Conservation (phyloP, 2,113 vertebrate genomes). For the Aphyosemion australe region DNA sequence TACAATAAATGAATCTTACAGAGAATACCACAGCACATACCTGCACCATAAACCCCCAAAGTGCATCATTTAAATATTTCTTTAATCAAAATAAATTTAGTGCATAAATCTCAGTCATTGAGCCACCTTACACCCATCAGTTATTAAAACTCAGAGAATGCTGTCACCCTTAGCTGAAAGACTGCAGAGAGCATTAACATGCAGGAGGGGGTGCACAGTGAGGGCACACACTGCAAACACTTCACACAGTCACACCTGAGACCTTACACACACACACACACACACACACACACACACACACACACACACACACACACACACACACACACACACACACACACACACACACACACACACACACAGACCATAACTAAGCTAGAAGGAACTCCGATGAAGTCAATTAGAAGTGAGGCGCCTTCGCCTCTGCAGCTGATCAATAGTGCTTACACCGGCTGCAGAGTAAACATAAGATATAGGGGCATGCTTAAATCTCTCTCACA, state of each 20-base stretch:
- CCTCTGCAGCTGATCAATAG: constrained; percentile 68
- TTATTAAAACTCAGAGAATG: constrained; percentile 20
- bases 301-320: constrained; percentile 25
- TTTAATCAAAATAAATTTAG: no score
- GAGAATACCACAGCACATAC: constrained; percentile 16
- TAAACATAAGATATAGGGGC: constrained; percentile 60
- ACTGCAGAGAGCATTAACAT: constrained; percentile 46
- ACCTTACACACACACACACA: constrained; percentile 12
- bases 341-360: constrained; percentile 17
- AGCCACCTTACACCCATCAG: background rate
- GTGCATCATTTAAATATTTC: no score
- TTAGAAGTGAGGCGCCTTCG: constrained; percentile 48
- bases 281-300: constrained; percentile 25
- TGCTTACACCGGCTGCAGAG: constrained; percentile 57
- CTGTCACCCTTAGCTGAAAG: constrained; percentile 23
- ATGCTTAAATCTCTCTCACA: constrained; percentile 12
- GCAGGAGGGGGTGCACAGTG: constrained; percentile 25
- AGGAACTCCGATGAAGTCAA: constrained; percentile 55
- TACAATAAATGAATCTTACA: constrained; percentile 16
- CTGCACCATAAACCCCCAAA: background rate
- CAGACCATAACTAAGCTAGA: constrained; percentile 40
- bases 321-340: constrained; percentile 45
- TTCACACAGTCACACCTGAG: constrained; percentile 56
- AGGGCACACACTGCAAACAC: constrained; percentile 34
- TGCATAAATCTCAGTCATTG: no score